Conservation (phyloP, 2,888 invertebrate genomes). For the Lamproptera curius region DNA sequence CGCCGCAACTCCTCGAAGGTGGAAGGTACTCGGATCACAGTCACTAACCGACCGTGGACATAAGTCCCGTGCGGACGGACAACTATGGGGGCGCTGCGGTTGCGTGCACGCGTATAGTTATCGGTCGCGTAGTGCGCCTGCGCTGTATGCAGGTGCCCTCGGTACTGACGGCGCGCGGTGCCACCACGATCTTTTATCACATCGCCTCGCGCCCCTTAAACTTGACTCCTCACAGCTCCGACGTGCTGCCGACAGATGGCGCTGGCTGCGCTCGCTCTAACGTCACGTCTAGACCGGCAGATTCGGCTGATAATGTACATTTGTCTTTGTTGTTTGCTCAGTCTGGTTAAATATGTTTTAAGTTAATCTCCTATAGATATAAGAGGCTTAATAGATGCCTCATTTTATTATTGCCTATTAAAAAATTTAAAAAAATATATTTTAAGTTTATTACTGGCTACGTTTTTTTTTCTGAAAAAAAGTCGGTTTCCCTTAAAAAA, state of each 20-base stretch:
- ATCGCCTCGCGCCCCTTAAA: constrained; percentile 66
- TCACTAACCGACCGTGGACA: constrained; percentile 53
- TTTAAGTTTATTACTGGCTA: too few relatives aligned
- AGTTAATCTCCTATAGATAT: too few relatives aligned
- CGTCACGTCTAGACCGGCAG: too few relatives aligned
- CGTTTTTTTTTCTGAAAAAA: too few relatives aligned
- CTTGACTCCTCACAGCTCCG: constrained; percentile 50
- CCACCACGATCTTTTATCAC: constrained; percentile 65
- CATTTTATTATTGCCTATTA: too few relatives aligned
- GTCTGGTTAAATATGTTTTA: too few relatives aligned
- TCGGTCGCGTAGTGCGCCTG: constrained; percentile 44
- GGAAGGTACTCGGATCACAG: constrained; percentile 50
- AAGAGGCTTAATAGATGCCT: too few relatives aligned
- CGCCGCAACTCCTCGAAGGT: constrained; percentile 36
- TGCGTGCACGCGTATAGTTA: constrained; percentile 33
- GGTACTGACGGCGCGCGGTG: constrained; percentile 69
- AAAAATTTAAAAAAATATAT: too few relatives aligned
- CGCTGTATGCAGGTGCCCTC: constrained; percentile 52
- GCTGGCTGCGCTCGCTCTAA: not conserved
- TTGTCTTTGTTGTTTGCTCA: too few relatives aligned
- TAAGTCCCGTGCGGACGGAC: constrained; percentile 34
- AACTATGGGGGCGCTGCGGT: constrained; percentile 44
- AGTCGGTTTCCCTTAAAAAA: too few relatives aligned
- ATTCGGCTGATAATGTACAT: too few relatives aligned
- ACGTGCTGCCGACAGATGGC: constrained; percentile 6